Evolutionary conservation across 2,113 vertebrate species (phyloP).

Genomic region (Saimiri boliviensis): DNA sequence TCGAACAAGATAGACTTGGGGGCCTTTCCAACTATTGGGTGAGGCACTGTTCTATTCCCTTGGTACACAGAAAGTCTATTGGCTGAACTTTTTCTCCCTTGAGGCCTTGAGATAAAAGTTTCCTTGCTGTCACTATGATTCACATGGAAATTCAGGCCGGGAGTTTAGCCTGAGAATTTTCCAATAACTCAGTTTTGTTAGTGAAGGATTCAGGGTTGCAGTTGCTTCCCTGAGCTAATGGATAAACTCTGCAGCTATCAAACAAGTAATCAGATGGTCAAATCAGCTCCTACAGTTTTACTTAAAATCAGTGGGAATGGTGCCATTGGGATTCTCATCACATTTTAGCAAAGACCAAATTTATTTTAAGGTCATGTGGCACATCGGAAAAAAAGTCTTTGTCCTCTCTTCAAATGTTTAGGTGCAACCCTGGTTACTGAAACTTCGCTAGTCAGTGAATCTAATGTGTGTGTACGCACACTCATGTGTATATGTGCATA

Average conservation of each 20-base stretch:
- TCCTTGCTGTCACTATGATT: not conserved
- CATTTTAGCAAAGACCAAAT: not conserved
- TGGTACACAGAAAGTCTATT: not conserved
- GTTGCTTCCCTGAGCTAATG: slow-evolving; percentile 27
- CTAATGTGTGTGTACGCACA: not conserved
- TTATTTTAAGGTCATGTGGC: slow-evolving; percentile 26
- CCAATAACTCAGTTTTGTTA: slow-evolving; percentile 32
- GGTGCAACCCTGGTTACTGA: not conserved
- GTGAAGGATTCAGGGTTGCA: not conserved
- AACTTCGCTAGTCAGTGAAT: not conserved
- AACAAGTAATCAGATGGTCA: slow-evolving; percentile 49
- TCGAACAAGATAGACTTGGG: not conserved
- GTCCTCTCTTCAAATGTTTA: not conserved
- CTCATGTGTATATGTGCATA: not conserved
- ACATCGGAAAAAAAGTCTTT: not conserved
- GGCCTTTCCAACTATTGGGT: not conserved
- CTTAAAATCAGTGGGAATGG: slow-evolving; percentile 42
- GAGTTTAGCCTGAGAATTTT: slow-evolving; percentile 2
- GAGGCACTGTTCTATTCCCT: not conserved
- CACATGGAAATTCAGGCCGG: not conserved
- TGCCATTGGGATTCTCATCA: slow-evolving; percentile 2
- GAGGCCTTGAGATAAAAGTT: not conserved
- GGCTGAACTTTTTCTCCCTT: not conserved
- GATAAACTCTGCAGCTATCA: slow-evolving; percentile 40
- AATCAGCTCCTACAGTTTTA: slow-evolving; percentile 48